These are phyloP conservation scores for Oceanodroma tethys DNA, from an alignment of 2,113 vertebrate species.

Conservation along the genomic window DNA sequence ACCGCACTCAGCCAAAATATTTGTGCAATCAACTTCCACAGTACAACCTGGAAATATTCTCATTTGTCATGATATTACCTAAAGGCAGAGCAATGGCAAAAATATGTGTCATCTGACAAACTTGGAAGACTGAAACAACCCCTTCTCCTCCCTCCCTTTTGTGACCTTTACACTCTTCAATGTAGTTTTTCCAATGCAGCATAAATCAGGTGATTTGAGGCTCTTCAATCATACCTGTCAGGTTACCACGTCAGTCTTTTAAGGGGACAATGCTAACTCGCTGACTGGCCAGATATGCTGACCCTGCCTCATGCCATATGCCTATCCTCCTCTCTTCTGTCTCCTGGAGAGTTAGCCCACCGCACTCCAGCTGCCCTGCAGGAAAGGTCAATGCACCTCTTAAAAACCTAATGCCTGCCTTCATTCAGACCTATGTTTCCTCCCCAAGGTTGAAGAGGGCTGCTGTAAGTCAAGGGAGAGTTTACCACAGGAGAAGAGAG, in stretches of 20 bases:
- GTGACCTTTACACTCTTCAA: not conserved
- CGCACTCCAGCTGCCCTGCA: not conserved
- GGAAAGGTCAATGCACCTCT: not conserved
- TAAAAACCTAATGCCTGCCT: not conserved
- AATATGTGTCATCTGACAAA: not conserved
- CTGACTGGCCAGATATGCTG: not conserved
- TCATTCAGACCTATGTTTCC: not conserved
- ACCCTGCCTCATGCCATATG: not conserved
- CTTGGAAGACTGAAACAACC: not conserved
- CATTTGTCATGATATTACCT: not conserved
- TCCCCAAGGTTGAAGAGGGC: not conserved
- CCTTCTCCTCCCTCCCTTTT: not conserved
- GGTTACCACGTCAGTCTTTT: not conserved
- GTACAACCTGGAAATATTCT: not conserved
- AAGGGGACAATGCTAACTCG: not conserved
- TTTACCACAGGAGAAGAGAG: not conserved
- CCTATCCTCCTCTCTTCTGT: not conserved
- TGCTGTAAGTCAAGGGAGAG: not conserved
- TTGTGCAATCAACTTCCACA: not conserved
- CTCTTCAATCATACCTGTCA: not conserved
- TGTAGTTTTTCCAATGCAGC: not conserved
- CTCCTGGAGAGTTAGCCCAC: not conserved
- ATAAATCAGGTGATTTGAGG: not conserved
- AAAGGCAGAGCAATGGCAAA: not conserved
- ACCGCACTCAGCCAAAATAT: not conserved